Percentiles rank a stretch among this genome's conserved stretches.
phyloP scores from a whole-genome alignment of 2,113 vertebrate species.

The Rattus norvegicus region GRCr8 NC_086039.1:153170501-153171000 shows the following conservation, averaged over 20 bases:
- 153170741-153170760: constrained; percentile 98
- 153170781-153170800: constrained; percentile 93
- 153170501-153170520: constrained; percentile 91
- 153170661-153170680: constrained; percentile 96
- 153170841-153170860: too few relatives aligned
- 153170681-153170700: constrained; percentile 93
- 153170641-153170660: constrained; percentile 95
- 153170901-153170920: too few relatives aligned
- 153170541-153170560: constrained; percentile 93
- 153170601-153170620: constrained; percentile 95
- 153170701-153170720: constrained; percentile 91
- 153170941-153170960: too few relatives aligned
- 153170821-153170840: too few relatives aligned
- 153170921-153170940: too few relatives aligned
- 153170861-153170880: too few relatives aligned
- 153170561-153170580: constrained; percentile 87
- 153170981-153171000: constrained; percentile 97
- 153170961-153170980: constrained; percentile 92
- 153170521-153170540: constrained; percentile 92
- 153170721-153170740: constrained; percentile 90
- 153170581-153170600: constrained; percentile 95
- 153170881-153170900: too few relatives aligned
- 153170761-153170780: constrained; percentile 95
- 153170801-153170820: too few relatives aligned
- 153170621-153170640: constrained; percentile 96